phyloP scores from a whole-genome alignment of 1,140 invertebrate species.

The Rhopalosiphum maidis region DNA sequence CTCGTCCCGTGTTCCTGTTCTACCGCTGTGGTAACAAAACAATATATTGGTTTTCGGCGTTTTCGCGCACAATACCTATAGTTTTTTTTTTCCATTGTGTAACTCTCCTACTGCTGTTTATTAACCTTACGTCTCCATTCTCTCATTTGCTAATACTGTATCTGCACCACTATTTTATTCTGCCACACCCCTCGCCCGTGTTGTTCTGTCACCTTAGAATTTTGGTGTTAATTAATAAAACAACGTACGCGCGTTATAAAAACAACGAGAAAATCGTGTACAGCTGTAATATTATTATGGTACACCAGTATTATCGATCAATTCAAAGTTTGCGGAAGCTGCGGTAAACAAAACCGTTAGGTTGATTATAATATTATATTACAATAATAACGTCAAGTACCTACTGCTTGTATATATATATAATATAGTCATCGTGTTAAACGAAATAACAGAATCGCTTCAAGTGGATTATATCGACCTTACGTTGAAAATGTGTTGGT shows the following conservation, averaged over 20 bases:
- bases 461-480: conserved; percentile 5
- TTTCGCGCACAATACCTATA: neutral
- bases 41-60: conserved; percentile 22
- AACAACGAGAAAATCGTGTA: neutral
- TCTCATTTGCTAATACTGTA: neutral
- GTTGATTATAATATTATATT: conserved; percentile 6
- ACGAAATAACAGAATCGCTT: neutral
- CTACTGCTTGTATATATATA: neutral
- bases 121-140: neutral
- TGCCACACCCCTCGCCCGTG: fast-evolving
- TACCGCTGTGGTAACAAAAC: neutral
- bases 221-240: neutral
- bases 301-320: neutral
- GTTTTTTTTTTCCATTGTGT: neutral
- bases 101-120: neutral
- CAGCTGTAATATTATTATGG: neutral
- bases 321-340: neutral
- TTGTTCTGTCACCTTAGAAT: neutral
- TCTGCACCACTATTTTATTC: neutral
- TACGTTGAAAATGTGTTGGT: neutral
- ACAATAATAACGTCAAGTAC: conserved; percentile 6
- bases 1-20: neutral
- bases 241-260: neutral
- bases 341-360: neutral
- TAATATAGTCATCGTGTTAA: neutral